These are phyloP conservation scores for Aelia acuminata DNA, from an alignment of 2,888 invertebrate species.

Conservation along the genomic window DNA sequence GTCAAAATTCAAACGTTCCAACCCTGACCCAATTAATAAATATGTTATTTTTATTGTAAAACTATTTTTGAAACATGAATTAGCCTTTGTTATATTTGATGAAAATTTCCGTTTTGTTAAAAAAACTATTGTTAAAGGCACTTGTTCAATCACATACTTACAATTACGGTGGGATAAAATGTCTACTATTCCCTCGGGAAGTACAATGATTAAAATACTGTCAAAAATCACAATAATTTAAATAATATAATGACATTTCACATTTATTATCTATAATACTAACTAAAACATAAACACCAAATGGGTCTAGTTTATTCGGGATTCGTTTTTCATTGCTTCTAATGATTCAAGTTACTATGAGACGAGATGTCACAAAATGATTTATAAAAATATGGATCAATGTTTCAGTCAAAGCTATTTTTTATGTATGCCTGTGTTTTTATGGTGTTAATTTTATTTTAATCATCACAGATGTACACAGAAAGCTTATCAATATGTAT, in stretches of 20 bases:
- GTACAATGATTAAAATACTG: slow-evolving; percentile 34
- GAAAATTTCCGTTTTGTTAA: neutral
- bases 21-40: neutral
- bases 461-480: neutral
- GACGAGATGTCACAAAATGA: neutral
- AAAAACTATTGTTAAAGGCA: slow-evolving; percentile 50
- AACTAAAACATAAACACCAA: neutral
- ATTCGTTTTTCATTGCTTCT: neutral
- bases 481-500: neutral
- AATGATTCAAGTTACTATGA: neutral
- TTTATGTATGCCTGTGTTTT: slow-evolving; percentile 19
- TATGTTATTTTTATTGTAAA: neutral
- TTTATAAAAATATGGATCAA: slow-evolving; percentile 46
- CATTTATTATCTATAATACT: neutral
- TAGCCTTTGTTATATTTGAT: neutral
- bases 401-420: slow-evolving; percentile 4
- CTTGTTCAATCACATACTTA: slow-evolving; percentile 56
- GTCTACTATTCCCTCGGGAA: slow-evolving; percentile 55
- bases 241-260: slow-evolving; percentile 13
- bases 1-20: neutral
- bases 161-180: slow-evolving; percentile 39
- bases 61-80: neutral
- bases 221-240: slow-evolving; percentile 34
- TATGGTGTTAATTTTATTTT: slow-evolving; percentile 8
- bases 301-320: neutral